A percentile compares a stretch with the other conserved stretches of the same genome.
These are phyloP conservation scores for Epinotia ramella DNA, from an alignment of 2,888 invertebrate genomes.

Conservation along the genomic window DNA sequence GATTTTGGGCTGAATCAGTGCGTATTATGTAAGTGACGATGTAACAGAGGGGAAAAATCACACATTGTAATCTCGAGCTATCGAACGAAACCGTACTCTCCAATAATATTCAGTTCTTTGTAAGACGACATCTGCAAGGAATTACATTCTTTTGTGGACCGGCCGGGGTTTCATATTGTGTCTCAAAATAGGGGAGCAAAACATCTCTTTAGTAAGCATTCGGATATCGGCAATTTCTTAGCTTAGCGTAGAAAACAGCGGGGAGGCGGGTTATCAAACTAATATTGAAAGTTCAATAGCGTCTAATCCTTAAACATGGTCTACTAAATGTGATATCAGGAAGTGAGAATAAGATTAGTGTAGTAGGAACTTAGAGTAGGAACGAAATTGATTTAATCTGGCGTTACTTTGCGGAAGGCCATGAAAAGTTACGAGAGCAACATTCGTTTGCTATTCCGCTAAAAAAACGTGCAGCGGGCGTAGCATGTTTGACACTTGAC, in stretches of 20 bases:
- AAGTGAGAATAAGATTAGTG: no score
- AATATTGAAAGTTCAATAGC: not conserved
- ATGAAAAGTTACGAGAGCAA: no score
- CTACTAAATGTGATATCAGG: not conserved
- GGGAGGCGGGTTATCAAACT: slow-evolving; percentile 19
- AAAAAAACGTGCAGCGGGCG: no score
- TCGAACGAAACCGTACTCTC: slow-evolving; percentile 52
- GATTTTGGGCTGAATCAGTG: slow-evolving; percentile 29
- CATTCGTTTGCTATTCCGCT: no score
- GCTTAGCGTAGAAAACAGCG: slow-evolving; percentile 32
- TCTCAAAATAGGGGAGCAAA: slow-evolving; percentile 56
- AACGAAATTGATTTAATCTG: no score
- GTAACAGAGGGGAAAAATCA: slow-evolving; percentile 48
- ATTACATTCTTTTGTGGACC: slow-evolving; percentile 70
- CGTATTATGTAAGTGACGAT: slow-evolving; percentile 35
- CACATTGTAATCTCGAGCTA: slow-evolving; percentile 56
- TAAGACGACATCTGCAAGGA: slow-evolving; percentile 67
- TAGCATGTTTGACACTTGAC: no score
- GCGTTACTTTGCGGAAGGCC: no score
- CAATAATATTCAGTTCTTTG: slow-evolving; percentile 68
- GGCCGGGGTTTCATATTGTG: slow-evolving; percentile 59
- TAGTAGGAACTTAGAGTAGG: no score
- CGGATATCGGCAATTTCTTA: slow-evolving; percentile 55
- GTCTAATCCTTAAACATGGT: not conserved
- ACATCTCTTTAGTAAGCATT: slow-evolving; percentile 58